Evolutionary conservation across 2,797 vertebrate genomes (phyloP), one percentile per base, ranked within the genome.

Genomic region (Gambelia wislizenii): DNA sequence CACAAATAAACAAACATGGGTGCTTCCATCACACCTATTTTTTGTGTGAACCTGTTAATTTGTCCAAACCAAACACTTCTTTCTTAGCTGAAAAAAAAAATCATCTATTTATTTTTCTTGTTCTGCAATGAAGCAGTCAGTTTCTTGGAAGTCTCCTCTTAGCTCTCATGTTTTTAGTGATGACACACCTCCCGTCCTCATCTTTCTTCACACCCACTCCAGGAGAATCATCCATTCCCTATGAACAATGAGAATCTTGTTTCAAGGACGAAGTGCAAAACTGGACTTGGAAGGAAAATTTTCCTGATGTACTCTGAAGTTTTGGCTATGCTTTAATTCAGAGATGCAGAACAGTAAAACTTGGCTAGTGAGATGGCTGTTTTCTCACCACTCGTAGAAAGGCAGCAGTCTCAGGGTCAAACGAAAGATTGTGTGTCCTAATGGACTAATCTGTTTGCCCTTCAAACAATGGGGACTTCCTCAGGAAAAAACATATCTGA

Each of bases 201-300:
- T 72, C 69, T 49, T 72, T 75, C 20, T 13, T 86, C 54, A 36
- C 33, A 33, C 54, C 16, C 27, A 61, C 39, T 36, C 22, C 52
- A 59, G 52, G 27, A 44, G 27, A 85, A 33, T 30, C 22, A 39
- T n/a, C 79, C 39, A 18, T 82, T 39, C 39, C 6, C 18, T 3
- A 13, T 36, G 5, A 56, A 74, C 77, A 87, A 56, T 44, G 77
- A n/a, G 16, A 83, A 81, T 52, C 52, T 84, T 84, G 56, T 88
- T 83, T 83, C 44, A 52, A 49, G 56, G 59, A 22, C 33, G 18
- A 42, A 8, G 25, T 39, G 6, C 42, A 83, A 61, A 76, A 52
- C 72, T 83, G 70, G 47, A 27, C 25, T 88, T 76, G 80, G 70
- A 87, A 75, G 47, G 56, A 16, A 36, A 61, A 77, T 14, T n/a